Conservation (phyloP, 2,888 invertebrate species). For the Trichopria drosophilae region DNA sequence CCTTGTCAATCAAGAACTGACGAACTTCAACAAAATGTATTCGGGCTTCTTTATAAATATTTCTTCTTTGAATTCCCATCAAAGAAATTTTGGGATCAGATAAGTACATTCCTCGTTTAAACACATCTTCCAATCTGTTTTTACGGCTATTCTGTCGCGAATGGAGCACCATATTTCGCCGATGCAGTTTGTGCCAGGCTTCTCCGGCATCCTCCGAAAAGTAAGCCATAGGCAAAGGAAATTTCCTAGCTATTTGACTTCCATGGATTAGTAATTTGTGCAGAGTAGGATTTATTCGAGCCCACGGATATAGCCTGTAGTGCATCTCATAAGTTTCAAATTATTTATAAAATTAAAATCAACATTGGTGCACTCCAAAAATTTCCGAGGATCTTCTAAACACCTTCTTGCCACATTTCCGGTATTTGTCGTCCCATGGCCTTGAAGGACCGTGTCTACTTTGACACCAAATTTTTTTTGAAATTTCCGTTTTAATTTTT, state of each 20-base stretch:
- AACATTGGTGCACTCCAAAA: neutral
- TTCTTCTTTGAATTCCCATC: no score
- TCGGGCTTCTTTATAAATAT: no score
- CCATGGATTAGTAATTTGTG: slow-evolving; percentile 11
- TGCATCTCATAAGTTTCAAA: neutral
- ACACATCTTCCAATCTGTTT: neutral
- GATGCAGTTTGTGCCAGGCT: neutral
- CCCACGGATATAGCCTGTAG: slow-evolving; percentile 3
- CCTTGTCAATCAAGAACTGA: no score
- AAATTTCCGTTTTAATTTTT: no score
- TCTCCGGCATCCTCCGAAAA: no score
- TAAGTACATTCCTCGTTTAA: no score
- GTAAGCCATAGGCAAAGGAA: no score
- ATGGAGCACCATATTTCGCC: neutral
- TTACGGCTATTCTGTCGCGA: neutral
- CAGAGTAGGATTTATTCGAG: slow-evolving; percentile 7
- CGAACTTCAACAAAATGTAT: no score
- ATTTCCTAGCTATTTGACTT: neutral
- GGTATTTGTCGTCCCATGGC: slow-evolving; percentile 3
- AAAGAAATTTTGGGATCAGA: no score
- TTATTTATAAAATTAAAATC: neutral
- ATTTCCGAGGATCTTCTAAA: neutral
- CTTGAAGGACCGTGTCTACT: no score
- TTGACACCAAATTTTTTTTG: no score
- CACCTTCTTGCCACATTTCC: no score